Evolutionary conservation across 2,888 invertebrate species (phyloP), one percentile per base, ranked within the genome.

Genomic region (Platypus cylindrus): DNA sequence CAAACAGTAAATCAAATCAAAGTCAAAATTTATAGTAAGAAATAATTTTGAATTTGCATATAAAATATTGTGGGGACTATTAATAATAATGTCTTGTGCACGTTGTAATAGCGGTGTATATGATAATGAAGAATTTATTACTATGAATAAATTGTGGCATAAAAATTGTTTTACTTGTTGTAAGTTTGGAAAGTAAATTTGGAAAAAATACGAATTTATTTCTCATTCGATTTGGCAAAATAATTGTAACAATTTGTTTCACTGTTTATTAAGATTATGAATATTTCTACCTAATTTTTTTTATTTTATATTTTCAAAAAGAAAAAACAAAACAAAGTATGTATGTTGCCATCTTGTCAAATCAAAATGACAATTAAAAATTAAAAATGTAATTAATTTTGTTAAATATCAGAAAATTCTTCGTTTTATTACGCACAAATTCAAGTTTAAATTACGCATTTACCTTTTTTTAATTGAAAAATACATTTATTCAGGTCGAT

Each of bases 121-220:
- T 33, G 43, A 45, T 38, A 45, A 50, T 2, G 48, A 49, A 34
- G 50, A 51, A 30, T 48, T 49, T 41, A 48, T 52, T 33, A 44
- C 49, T 11, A 30, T 54, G 37, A 55, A 52, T 36, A 52, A 53
- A 47, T 45, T 51, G 17, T 55, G 53, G 53, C 53, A 54, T 29
- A 52, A 49, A 32, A 44, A 47, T 28, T 54, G 53, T 37, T 53
- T 53, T 37, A 46, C 46, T 25, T 55, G 52, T 36, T 46, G 54
- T 54, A 45, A 53, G 53, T 52, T 12, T n/a, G n/a, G n/a, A n/a
- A n/a, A n/a, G n/a, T n/a, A n/a, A n/a, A n/a, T n/a, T n/a, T n/a
- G n/a, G n/a, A n/a, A n/a, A n/a, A n/a, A n/a, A n/a, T n/a, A n/a
- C n/a, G 22, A 7, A 22, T 22, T 8, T 22, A 9, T 22, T 8